These are phyloP conservation scores for Sebastes steindachneri DNA, from an alignment of 2,797 vertebrate genomes.

Conservation along the genomic window DNA sequence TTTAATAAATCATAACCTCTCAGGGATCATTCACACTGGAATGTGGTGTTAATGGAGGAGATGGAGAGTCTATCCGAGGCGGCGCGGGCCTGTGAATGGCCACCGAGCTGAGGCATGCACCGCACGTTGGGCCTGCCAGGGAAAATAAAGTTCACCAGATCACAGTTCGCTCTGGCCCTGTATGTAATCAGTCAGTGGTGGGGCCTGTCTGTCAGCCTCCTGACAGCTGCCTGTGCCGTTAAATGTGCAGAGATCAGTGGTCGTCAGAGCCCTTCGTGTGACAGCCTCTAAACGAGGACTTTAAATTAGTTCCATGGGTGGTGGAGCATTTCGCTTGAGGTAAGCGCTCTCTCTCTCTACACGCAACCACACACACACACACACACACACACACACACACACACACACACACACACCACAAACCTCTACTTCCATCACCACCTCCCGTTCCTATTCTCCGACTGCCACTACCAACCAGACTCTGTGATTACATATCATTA, in stretches of 20 bases:
- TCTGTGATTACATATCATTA: constrained; percentile 78
- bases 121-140: constrained; percentile 80
- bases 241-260: constrained; percentile 81
- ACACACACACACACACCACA: constrained; percentile 32
- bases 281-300: constrained; percentile 81
- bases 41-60: constrained; percentile 75
- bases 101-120: constrained; percentile 69
- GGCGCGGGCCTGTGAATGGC: constrained; percentile 20
- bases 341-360: constrained; percentile 5
- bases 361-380: constrained; percentile 1
- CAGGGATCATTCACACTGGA: constrained; percentile 55
- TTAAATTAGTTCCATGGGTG: constrained; percentile 84
- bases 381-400: constrained; percentile 18
- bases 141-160: constrained; percentile 86
- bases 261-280: constrained; percentile 74
- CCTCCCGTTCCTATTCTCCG: constrained; percentile 39
- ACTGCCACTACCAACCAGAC: constrained; percentile 45
- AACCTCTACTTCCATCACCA: constrained; percentile 57
- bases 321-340: constrained; percentile 73
- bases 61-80: constrained; percentile 49
- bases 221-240: constrained; percentile 77
- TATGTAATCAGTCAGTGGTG: constrained; percentile 83
- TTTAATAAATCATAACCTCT: constrained; percentile 75
- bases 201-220: constrained; percentile 76
- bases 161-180: constrained; percentile 79